Evolutionary conservation across 2,797 vertebrate species (phyloP).

Genomic region (Melopsittacus undulatus): DNA sequence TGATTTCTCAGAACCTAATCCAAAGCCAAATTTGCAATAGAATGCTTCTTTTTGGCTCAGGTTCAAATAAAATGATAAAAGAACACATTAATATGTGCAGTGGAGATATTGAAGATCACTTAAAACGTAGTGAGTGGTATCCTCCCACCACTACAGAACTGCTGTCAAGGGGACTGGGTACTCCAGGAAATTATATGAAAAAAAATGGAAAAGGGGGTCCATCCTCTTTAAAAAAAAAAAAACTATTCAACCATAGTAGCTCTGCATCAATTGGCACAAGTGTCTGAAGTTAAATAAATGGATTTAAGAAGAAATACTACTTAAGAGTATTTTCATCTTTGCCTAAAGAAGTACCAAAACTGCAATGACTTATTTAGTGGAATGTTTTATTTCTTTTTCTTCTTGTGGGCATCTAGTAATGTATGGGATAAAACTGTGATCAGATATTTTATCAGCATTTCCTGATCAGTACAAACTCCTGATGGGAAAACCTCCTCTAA

Average conservation of each 20-base stretch:
- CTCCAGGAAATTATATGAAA: background rate
- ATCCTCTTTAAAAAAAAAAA: background rate
- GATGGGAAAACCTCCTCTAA: background rate
- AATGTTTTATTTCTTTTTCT: background rate
- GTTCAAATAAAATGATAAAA: background rate
- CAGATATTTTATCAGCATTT: background rate
- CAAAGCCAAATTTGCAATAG: background rate
- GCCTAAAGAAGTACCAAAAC: background rate
- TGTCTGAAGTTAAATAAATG: background rate
- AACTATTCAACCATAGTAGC: background rate
- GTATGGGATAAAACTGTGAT: background rate
- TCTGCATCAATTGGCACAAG: background rate
- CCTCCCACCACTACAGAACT: background rate
- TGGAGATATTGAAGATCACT: slow-evolving; percentile 5
- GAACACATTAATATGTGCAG: background rate
- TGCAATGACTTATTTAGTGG: background rate
- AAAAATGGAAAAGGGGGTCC: background rate
- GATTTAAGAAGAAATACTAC: background rate
- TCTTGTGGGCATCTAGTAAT: background rate
- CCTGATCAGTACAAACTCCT: background rate
- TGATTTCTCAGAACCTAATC: background rate
- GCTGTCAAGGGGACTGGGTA: background rate
- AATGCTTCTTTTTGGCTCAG: background rate
- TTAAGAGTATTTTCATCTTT: background rate
- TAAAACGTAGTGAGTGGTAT: background rate